phyloP scores from a whole-genome alignment of 1,140 invertebrate species.

The Conus betulinus region DNA sequence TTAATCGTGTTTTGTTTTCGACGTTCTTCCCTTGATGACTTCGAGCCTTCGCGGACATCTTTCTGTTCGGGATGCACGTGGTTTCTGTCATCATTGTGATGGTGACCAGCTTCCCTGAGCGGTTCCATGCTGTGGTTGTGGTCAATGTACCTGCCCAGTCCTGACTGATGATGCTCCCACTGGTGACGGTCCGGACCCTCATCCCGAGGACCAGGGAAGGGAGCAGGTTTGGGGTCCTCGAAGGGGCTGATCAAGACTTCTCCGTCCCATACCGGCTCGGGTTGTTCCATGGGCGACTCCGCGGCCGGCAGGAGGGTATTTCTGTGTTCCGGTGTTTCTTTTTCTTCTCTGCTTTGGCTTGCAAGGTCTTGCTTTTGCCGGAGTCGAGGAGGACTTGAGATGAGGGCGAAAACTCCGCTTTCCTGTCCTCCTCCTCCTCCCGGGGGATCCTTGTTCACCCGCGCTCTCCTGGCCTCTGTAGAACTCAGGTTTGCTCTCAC shows the following conservation, averaged over 20 bases:
- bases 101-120: conserved; percentile 25
- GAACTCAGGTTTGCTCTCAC: conserved; percentile 8
- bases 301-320: not conserved
- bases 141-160: conserved; percentile 33
- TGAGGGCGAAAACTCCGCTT: not conserved
- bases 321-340: not conserved
- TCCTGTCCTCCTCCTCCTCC: not conserved
- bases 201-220: not conserved
- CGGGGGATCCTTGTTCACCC: no score
- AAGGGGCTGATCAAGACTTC: conserved; percentile 32
- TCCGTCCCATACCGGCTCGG: not conserved
- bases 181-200: not conserved
- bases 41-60: conserved; percentile 35
- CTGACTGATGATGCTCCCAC: conserved; percentile 11
- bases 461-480: not conserved
- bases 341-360: not conserved
- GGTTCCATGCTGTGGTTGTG: conserved; percentile 22
- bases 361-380: not conserved
- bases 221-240: conserved; percentile 31
- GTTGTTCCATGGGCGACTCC: conserved; percentile 5
- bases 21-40: conserved; percentile 25
- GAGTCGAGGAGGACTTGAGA: not conserved
- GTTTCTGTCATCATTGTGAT: conserved; percentile 9
- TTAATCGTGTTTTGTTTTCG: conserved; percentile 12
- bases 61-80: conserved; percentile 29